phyloP scores from a whole-genome alignment of 2,888 invertebrate species.

The Lasioglossum marginatum region DNA sequence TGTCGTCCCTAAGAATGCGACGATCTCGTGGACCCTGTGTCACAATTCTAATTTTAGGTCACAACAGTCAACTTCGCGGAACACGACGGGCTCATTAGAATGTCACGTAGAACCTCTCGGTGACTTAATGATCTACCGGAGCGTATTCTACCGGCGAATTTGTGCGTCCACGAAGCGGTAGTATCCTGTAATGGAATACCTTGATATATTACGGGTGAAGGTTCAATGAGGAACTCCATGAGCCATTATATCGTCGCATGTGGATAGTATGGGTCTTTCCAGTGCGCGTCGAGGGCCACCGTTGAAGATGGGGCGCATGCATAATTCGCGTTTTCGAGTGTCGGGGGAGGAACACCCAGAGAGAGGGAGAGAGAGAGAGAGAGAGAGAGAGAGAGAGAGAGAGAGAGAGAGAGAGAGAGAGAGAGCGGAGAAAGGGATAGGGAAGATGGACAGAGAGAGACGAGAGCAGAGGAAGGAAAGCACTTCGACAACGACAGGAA shows the following conservation, averaged over 20 bases:
- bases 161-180: neutral
- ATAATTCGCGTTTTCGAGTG: slow-evolving; percentile 58
- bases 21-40: neutral
- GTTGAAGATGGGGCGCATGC: slow-evolving; percentile 43
- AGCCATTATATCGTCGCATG: slow-evolving; percentile 5
- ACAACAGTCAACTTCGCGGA: neutral
- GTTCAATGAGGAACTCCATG: slow-evolving; percentile 21
- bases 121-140: neutral
- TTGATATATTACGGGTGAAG: neutral
- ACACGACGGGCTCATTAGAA: slow-evolving; percentile 2
- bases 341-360: neutral
- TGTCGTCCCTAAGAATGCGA: neutral
- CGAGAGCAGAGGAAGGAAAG: slow-evolving; percentile 34
- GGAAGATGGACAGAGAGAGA: slow-evolving; percentile 1
- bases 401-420: neutral
- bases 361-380: neutral
- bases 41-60: slow-evolving; percentile 5
- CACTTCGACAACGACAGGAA: slow-evolving; percentile 48
- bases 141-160: slow-evolving; percentile 6
- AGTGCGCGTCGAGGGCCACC: slow-evolving; percentile 27
- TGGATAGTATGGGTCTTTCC: slow-evolving; percentile 11
- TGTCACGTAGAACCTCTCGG: neutral
- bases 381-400: neutral
- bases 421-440: neutral
- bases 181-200: slow-evolving; percentile 2